Conservation (phyloP, 2,888 invertebrate species). For the Mantis religiosa region DNA sequence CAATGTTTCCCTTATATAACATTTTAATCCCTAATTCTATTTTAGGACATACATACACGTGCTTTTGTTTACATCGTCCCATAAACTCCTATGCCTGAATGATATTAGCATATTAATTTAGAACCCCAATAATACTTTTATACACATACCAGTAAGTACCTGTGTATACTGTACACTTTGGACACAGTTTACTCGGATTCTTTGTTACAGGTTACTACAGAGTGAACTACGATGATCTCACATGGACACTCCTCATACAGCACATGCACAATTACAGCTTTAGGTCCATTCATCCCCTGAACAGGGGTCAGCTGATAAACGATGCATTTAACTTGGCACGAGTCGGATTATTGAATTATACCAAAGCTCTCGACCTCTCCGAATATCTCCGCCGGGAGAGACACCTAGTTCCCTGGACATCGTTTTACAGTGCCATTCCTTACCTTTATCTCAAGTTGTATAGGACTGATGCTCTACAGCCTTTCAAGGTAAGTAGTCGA, state of each 20-base stretch:
- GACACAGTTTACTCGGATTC: background rate
- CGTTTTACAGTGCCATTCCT: conserved; percentile 45
- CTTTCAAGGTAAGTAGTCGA: conserved; percentile 37
- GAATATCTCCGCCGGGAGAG: conserved; percentile 48
- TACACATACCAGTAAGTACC: too few species aligned
- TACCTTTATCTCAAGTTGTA: conserved; percentile 43
- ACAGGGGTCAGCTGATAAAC: conserved; percentile 55
- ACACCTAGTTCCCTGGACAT: conserved; percentile 52
- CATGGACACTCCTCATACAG: conserved; percentile 56
- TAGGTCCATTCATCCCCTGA: conserved; percentile 45
- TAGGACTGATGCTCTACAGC: conserved; percentile 37
- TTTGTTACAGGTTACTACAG: conserved; percentile 42
- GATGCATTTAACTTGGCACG: conserved; percentile 49
- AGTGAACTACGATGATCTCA: conserved; percentile 55
- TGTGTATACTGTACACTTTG: too few species aligned
- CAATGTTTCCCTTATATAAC: too few species aligned
- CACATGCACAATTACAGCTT: conserved; percentile 54
- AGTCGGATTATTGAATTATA: conserved; percentile 44
- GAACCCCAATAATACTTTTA: too few species aligned
- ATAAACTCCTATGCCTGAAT: too few species aligned
- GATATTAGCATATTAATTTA: too few species aligned
- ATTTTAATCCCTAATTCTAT: too few species aligned
- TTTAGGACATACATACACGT: too few species aligned
- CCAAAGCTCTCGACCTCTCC: conserved; percentile 47
- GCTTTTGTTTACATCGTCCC: too few species aligned